Base-by-base conservation (phyloP, 2,888 invertebrate genomes). In the Myopa testacea region DNA sequence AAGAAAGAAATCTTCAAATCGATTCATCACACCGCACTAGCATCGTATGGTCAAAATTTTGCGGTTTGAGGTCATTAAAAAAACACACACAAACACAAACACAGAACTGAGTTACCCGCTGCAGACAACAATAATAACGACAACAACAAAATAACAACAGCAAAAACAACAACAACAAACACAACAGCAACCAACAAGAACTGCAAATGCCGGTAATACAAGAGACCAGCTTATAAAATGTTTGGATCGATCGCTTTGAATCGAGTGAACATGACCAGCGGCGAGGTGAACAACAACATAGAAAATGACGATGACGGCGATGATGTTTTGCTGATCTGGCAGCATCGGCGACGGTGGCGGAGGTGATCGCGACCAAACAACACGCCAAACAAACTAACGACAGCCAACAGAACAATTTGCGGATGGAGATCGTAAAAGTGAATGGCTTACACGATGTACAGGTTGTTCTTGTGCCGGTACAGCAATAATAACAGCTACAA, bases 361-460 rank as follows among this genome's bases (percentile, higher is more conserved):
- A 34, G 50, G 55, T 60, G 40, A 72, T 60, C n/a, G 60, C 10
- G 45, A 26, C 19, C 60, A 26, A 12, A 37, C 45, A 40, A 67
- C 45, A 45, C 37, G 45, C 16, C 45, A 34, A 67, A 55, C 34
- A 63, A 19, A 67, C 52, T 52, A 55, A 52, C 52, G 45, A 69
- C 40, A 58, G 8, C 12, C 26, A 14, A 50, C 38, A 45, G 70
- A 70, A 26, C 37, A 67, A 71, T 65, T 63, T 52, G 58, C 78
- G 67, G 45, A 45, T 72, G 45, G 72, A 68, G 78, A 78, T 77
- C 79, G 72, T 79, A 79, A 79, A 79, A 79, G 58, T 74, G 76
- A 79, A 79, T 77, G 77, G 75, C 63, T 60, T 70, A 77, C 79
- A 79, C 74, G 77, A 69, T 50, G 77, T 60, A 68, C 69, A 70